Evolutionary conservation across 2,888 invertebrate genomes (phyloP), one percentile per base, ranked within the genome.

Genomic region (Morpho deidamia): DNA sequence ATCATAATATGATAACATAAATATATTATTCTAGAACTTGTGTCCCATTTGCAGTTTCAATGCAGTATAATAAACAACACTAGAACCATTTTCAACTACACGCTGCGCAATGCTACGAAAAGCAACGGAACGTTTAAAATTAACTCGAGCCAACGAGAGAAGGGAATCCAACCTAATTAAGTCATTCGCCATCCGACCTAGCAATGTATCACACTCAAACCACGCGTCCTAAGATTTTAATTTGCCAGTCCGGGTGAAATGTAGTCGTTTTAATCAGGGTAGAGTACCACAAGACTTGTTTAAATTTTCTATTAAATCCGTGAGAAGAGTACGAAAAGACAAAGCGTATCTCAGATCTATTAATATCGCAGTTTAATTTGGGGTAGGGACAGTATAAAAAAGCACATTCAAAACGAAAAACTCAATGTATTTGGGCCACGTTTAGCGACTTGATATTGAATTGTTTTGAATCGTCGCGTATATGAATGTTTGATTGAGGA

Each of bases 291-390:
- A 70, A 70, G 70, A 67, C 74, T 71, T 79, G 83, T 82, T 84
- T 83, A 74, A 84, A 85, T 86, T 87, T 86, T 83, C 84, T 83
- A 85, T 86, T 88, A 86, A 87, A 76, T 71, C 72, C 69, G 69
- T 71, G 80, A 81, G 78, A 80, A 71, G 74, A 72, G 76, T 67
- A 76, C 68, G 72, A 68, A 69, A 73, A 81, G 77, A 84, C 82
- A 81, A 83, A 78, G 77, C 81, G 78, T 85, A 88, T 87, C 86
- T 84, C 66, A 78, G 72, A 88, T 87, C 86, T 86, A 86, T 88
- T 87, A 88, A 87, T 86, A 85, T 83, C 80, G 76, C 77, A 78
- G 78, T 81, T 85, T 87, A 80, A 86, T 86, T 87, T 79, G 71
- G 77, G 71, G 69, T 68, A 72, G 53, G 42, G 68, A 56, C 60